Conservation (phyloP, 2,797 vertebrate genomes). For the Galaxias olidus region DNA sequence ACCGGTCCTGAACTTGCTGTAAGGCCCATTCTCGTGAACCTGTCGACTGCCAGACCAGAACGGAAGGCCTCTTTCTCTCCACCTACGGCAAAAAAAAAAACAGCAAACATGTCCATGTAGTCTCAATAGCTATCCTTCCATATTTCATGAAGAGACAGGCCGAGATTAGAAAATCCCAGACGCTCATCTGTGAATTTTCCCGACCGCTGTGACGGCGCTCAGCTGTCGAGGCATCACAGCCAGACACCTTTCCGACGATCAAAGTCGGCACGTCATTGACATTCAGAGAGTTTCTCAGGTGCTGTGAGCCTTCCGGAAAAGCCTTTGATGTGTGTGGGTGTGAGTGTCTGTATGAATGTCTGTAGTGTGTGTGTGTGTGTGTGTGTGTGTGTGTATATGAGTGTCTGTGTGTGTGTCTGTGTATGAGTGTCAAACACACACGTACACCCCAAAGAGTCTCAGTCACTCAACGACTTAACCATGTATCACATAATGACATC, state of each 20-base stretch:
- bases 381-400: slow-evolving; percentile 10
- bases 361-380: slow-evolving; percentile 9
- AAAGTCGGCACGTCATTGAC: too few relatives aligned
- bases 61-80: slow-evolving; percentile 78
- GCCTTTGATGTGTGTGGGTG: slow-evolving; percentile 11
- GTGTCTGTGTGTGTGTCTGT: slow-evolving; percentile 21
- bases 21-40: slow-evolving; percentile 71
- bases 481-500: too few relatives aligned
- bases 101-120: slow-evolving; percentile 13
- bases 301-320: neutral
- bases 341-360: slow-evolving; percentile 4
- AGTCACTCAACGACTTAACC: too few relatives aligned
- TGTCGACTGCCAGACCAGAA: slow-evolving; percentile 73
- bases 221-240: neutral
- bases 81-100: slow-evolving; percentile 68
- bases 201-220: too few relatives aligned
- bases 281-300: neutral
- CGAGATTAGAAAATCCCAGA: too few relatives aligned
- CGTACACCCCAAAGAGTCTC: too few relatives aligned
- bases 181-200: too few relatives aligned
- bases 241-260: neutral
- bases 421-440: too few relatives aligned
- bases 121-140: neutral
- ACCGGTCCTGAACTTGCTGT: slow-evolving; percentile 86
- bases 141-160: neutral